These are phyloP conservation scores for Bursaphelenchus okinawaensis DNA, from an alignment of 2,888 invertebrate genomes.

Conservation along the genomic window DNA sequence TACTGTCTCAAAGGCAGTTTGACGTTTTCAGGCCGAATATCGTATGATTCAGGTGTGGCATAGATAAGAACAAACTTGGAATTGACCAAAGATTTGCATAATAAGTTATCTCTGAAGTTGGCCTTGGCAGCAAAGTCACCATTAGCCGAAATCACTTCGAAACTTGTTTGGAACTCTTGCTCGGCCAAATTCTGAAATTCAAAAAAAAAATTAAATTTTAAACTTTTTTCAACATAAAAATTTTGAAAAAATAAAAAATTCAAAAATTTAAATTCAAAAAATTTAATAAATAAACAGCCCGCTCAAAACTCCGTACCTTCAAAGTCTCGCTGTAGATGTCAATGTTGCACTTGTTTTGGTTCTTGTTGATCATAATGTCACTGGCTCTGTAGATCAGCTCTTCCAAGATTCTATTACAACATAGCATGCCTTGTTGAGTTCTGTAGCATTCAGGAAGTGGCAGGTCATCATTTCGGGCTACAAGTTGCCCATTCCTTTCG, in stretches of 20 bases:
- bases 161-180: constrained; percentile 19
- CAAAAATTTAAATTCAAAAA: not conserved
- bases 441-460: constrained; percentile 21
- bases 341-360: constrained; percentile 16
- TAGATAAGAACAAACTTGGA: constrained; percentile 20
- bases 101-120: constrained; percentile 23
- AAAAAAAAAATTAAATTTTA: not conserved
- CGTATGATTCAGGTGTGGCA: constrained; percentile 17
- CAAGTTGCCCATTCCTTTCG: not conserved
- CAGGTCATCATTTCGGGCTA: not conserved
- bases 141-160: constrained; percentile 18
- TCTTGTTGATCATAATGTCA: constrained; percentile 12
- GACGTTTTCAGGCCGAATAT: not conserved
- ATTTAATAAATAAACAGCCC: not conserved
- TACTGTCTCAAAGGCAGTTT: not conserved
- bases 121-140: constrained; percentile 21
- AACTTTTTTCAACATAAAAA: not conserved
- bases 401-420: constrained; percentile 20
- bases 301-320: too few species aligned
- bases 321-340: constrained; percentile 3
- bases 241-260: not conserved
- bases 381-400: constrained; percentile 16
- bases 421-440: constrained; percentile 9
- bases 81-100: constrained; percentile 19
- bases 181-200: constrained; percentile 16